These are phyloP conservation scores for Cotesia congregata DNA, from an alignment of 2,888 invertebrate species.

Conservation along the genomic window DNA sequence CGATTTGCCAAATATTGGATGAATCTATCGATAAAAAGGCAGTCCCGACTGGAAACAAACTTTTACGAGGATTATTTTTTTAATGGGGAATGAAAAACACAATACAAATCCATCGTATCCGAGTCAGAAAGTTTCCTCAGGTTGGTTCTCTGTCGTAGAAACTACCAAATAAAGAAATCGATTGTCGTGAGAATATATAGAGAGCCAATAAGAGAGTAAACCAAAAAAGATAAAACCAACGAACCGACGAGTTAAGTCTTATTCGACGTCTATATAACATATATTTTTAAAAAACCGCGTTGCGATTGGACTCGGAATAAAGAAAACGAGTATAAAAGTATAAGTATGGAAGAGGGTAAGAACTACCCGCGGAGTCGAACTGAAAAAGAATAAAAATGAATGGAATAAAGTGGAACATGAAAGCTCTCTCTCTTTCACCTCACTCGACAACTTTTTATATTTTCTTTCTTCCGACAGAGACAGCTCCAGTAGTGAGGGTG, in stretches of 20 bases:
- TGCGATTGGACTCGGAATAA: conserved; percentile 15
- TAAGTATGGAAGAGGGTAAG: conserved; percentile 17
- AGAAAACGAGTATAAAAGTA: conserved; percentile 19
- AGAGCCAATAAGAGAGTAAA: not conserved
- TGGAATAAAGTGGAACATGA: conserved; percentile 30
- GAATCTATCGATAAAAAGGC: too few species aligned
- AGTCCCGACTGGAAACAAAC: too few species aligned
- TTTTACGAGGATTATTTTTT: too few species aligned
- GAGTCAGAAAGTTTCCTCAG: not conserved
- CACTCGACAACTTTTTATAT: conserved; percentile 10
- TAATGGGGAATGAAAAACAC: too few species aligned
- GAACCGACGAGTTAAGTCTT: not conserved
- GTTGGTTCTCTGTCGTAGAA: too few species aligned
- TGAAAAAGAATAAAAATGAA: conserved; percentile 28
- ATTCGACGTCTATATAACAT: not conserved
- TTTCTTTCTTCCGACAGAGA: not conserved
- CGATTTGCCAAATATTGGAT: too few species aligned
- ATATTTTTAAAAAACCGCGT: not conserved
- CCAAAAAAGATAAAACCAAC: not conserved
- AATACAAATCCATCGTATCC: not conserved
- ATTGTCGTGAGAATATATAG: conserved; percentile 1
- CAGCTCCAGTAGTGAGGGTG: conserved; percentile 1
- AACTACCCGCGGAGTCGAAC: not conserved
- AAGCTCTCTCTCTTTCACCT: conserved; percentile 11
- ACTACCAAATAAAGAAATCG: not conserved